A percentile compares a stretch with the other conserved stretches of the same genome.
These are phyloP conservation scores for Diorhabda carinulata DNA, from an alignment of 1,140 invertebrate species.

Conservation along the genomic window DNA sequence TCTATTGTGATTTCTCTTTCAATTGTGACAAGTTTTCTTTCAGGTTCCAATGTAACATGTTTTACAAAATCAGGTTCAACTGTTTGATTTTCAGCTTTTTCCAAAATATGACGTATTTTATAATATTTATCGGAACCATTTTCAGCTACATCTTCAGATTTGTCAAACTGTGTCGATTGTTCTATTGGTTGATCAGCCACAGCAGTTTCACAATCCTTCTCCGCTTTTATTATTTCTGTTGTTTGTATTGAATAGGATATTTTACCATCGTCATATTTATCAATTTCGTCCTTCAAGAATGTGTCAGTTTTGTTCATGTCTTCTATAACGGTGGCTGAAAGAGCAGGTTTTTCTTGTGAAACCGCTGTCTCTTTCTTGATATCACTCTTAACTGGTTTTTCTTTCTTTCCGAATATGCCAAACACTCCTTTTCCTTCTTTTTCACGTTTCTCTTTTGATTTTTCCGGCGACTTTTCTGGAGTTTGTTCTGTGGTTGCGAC, in stretches of 20 bases:
- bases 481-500: not conserved
- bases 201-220: too few species aligned
- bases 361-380: not conserved
- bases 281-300: conserved; percentile 29
- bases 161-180: not conserved
- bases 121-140: not conserved
- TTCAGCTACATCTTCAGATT: not conserved
- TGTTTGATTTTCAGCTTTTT: not conserved
- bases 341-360: not conserved
- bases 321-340: conserved; percentile 18
- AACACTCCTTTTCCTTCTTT: conserved; percentile 23
- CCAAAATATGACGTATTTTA: conserved; percentile 3
- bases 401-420: conserved; percentile 23
- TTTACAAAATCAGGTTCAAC: not conserved
- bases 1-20: conserved; percentile 7
- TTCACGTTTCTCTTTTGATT: conserved; percentile 10
- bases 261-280: conserved; percentile 28
- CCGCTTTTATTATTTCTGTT: not conserved
- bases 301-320: conserved; percentile 21
- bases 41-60: conserved; percentile 17
- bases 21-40: conserved; percentile 9
- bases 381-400: conserved; percentile 14
- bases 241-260: not conserved
- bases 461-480: not conserved
- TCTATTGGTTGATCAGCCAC: not conserved